Evolutionary conservation across 2,797 vertebrate species (phyloP).

Genomic region (Leucoraja ocellata): DNA sequence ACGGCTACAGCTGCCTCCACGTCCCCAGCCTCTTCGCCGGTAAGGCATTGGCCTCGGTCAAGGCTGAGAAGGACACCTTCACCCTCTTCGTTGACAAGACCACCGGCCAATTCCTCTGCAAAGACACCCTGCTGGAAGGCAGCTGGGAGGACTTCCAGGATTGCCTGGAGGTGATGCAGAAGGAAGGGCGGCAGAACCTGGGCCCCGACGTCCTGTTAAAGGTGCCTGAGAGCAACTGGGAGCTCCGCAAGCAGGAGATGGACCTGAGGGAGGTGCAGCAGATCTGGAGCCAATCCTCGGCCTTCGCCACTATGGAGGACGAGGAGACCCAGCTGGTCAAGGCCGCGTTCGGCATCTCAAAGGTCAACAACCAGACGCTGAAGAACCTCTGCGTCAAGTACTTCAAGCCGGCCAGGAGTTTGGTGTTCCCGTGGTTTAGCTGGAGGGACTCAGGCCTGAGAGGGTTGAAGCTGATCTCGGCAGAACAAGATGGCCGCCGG

Average conservation of each 20-base stretch:
- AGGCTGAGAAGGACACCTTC: constrained; percentile 51
- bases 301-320: constrained; percentile 63
- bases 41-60: neutral
- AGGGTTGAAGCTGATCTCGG: constrained; percentile 80
- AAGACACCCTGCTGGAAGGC: constrained; percentile 77
- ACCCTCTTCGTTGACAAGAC: constrained; percentile 86
- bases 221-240: constrained; percentile 59
- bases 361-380: constrained; percentile 67
- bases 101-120: constrained; percentile 86
- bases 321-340: constrained; percentile 69
- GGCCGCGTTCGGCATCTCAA: constrained; percentile 74
- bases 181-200: constrained; percentile 56
- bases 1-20: constrained; percentile 90
- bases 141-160: constrained; percentile 95
- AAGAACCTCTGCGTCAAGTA: constrained; percentile 76
- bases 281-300: constrained; percentile 76
- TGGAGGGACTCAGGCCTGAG: constrained; percentile 64
- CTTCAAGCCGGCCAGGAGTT: constrained; percentile 70
- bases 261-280: constrained; percentile 69
- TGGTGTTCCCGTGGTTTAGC: constrained; percentile 90
- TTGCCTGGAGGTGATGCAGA: constrained; percentile 75
- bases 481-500: constrained; percentile 52
- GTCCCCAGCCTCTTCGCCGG: constrained; percentile 71
- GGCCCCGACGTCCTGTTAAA: constrained; percentile 60
- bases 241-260: constrained; percentile 59